Percentiles rank a stretch among this genome's conserved stretches.
Conservation (phyloP, 2,113 vertebrate genomes). For the Vombatus ursinus region DNA sequence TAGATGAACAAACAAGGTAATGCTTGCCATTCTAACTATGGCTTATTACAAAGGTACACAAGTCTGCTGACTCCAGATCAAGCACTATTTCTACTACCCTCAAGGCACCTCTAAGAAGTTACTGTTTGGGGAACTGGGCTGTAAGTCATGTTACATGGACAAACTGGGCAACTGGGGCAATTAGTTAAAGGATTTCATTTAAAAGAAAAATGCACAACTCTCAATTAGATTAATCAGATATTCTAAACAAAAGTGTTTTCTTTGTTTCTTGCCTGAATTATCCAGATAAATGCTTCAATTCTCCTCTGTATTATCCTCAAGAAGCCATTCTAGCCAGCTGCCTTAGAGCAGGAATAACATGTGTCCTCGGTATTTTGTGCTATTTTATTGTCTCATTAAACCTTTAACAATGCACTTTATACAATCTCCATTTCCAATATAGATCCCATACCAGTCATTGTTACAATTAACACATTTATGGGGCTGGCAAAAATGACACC, state of each 20-base stretch:
- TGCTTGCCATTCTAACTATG: neutral
- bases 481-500: neutral
- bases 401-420: neutral
- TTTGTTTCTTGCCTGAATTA: neutral
- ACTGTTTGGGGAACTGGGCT: neutral
- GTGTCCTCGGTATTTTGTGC: neutral
- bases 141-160: neutral
- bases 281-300: neutral
- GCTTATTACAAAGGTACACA: neutral
- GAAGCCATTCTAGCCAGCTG: neutral
- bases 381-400: neutral
- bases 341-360: neutral
- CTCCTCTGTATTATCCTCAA: neutral
- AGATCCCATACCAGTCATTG: neutral
- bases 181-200: neutral
- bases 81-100: neutral
- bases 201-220: neutral
- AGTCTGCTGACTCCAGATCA: neutral
- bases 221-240: neutral
- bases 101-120: neutral
- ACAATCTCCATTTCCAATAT: neutral
- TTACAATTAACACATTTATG: neutral
- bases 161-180: neutral
- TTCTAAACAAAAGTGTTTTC: neutral
- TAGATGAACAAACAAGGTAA: neutral